Evolutionary conservation across 2,888 invertebrate genomes (phyloP), one percentile per base, ranked within the genome.

Genomic region (Drosophila anceps): DNA sequence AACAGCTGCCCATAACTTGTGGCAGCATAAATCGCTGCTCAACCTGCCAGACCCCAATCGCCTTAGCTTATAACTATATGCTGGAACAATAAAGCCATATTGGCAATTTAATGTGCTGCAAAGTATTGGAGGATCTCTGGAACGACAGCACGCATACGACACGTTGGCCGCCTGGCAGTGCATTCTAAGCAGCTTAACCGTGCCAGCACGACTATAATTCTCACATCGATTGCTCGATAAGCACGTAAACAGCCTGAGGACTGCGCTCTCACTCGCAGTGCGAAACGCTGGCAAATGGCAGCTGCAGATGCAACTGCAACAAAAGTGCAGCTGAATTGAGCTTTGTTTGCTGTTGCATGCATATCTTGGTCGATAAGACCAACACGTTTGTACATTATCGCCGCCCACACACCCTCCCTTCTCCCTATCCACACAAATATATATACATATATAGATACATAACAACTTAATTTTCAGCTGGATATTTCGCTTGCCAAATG

Each of bases 1-100:
- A 44, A 44, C 62, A 55, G 20, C 51, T 46, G 66, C 46, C 70
- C 60, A 57, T 55, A 69, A 76, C 72, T 72, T 82, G 75, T 76
- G 81, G 76, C 90, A 90, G 83, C 77, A 90, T 90, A 88, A 88
- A 86, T 89, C 82, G 88, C 65, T 72, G 86, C 73, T 55, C 29
- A 27, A 46, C 46, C 27, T n/a, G 46, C 27, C 46, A 9, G 46
- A 13, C 15, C 29, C 48, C 48, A 48, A n/a, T 29, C 48, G n/a
- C 18, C 31, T 18, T 29, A n/a, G n/a, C 27, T 27, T 48, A 29
- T 53, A 20, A 20, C 54, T 51, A 27, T 46, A 48, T 31, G 7
- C 20, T 37, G 51, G 71, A 76, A 86, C 84, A 88, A 84, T 84
- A 83, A 78, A 82, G 83, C 76, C 88, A 88, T 79, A 87, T 82